Conservation (phyloP, 2,888 invertebrate genomes). For the Thalpophila matura region DNA sequence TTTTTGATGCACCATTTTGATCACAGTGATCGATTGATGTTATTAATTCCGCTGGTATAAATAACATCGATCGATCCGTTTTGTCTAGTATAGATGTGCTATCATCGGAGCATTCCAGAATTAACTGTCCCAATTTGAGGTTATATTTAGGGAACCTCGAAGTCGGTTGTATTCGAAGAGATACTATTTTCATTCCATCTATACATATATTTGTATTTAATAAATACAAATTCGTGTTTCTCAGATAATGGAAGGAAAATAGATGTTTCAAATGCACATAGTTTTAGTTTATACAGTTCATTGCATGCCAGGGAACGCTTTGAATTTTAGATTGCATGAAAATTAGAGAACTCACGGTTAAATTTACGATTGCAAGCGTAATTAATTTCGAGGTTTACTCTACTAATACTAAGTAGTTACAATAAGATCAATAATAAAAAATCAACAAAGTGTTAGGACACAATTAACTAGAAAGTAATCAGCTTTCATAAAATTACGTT, state of each 20-base stretch:
- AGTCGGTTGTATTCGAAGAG: not conserved
- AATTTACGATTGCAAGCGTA: not conserved
- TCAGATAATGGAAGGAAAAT: not conserved
- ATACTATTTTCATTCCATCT: slow-evolving; percentile 16
- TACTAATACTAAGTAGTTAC: not conserved
- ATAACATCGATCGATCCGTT: not conserved
- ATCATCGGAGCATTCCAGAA: not conserved
- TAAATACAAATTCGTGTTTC: not conserved
- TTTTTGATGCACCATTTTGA: too few relatives aligned
- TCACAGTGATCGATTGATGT: too few relatives aligned
- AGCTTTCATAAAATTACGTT: too few relatives aligned
- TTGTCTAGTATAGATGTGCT: not conserved
- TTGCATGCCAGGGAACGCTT: slow-evolving; percentile 12
- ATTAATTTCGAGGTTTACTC: slow-evolving; percentile 2
- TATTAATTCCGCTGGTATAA: too few relatives aligned
- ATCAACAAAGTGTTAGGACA: too few relatives aligned
- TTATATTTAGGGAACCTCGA: slow-evolving; percentile 9
- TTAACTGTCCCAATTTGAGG: not conserved
- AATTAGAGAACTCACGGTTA: not conserved
- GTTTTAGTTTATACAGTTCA: not conserved
- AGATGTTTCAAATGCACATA: slow-evolving; percentile 8
- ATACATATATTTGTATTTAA: not conserved
- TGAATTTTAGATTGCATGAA: not conserved
- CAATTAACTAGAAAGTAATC: too few relatives aligned
- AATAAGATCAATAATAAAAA: too few relatives aligned